Base-by-base conservation (phyloP, 2,888 invertebrate species). In the Caenorhabditis imperialis region DNA sequence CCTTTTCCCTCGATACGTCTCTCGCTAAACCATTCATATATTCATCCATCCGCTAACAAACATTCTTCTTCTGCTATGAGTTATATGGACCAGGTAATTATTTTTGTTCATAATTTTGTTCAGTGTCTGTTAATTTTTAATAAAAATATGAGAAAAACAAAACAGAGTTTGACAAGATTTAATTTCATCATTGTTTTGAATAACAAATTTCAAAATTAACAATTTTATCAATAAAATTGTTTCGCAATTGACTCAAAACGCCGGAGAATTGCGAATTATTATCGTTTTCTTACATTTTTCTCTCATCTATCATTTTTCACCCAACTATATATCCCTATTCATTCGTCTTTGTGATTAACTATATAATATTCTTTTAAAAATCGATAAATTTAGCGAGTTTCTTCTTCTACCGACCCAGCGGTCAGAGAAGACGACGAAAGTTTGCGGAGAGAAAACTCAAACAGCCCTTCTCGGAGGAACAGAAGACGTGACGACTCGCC, bases 1-100 rank as follows among this genome's bases (percentile, higher is more conserved):
- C 40, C 35, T 18, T 50, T 42, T 51, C 44, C 30, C 48, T 22
- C 38, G 2, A 37, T 20, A 42, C 22, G 12, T 42, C 48, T 22
- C 38, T 35, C 45, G 38, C 27, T 42, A 12, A 12, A 37, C 45
- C 16, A 37, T 25, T 40, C 27, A 25, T 27, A 18, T 50, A 50
- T 48, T 25, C 54, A 48, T 35, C 22, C 30, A 35, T 44, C 12
- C 37, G 47, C 69, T 69, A 53, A 58, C 51, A 18, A 27, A 40
- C 23, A 40, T 51, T 40, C 35, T 57, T 48, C 63, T 25, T 35
- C 67, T 33, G 44, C 67, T 57, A 67, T 67, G 67, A 67, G 40
- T 50, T 67, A 57, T 67, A 58, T 50, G 57, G 67, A 67, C 50
- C 67, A 67, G 67, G 67, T 67, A 67, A 67, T 38, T 4, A 45